Base-by-base conservation (phyloP, 2,888 invertebrate genomes). In the Ernsta delagoae region DNA sequence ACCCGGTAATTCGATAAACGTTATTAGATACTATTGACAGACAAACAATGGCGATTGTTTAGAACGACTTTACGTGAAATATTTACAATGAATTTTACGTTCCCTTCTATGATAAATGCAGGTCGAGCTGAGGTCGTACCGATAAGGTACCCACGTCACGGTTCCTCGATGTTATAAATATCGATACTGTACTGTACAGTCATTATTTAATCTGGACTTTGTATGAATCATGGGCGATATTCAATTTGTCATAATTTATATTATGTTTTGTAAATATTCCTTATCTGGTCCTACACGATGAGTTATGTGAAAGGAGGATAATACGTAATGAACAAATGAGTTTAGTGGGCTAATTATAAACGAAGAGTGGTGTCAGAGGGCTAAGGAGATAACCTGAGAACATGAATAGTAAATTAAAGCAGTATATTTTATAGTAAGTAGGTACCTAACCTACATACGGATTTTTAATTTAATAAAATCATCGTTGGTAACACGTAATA, bases 21-120 rank as follows among this genome's bases (percentile, higher is more conserved):
- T 86, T 90, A 89, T 89, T 16, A n/a, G n/a, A n/a, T 89, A 87
- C 87, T 89, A 89, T 89, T 89, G 85, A 81, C 82, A 82, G 81
- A 86, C 83, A 80, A 88, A 89, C 86, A 87, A 79, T 83, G 79
- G 82, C 85, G 85, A 88, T 86, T 89, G 72, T 74, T 68, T 68
- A 68, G 68, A 36, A 59, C 57, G 62, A 62, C 45, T 68, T 69
- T 57, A 62, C 63, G 62, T 63, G 69, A 68, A 68, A 63, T 68
- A 68, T 68, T 69, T 69, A 63, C 69, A 59, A 50, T 59, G 63
- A 69, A 59, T 69, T 76, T 72, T 70, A 73, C 71, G 71, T 74
- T 74, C 70, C 73, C 74, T 73, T 71, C 72, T 65, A 73, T 74
- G 75, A 74, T 76, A 74, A 76, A 74, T 76, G 70, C 74, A 74